These are phyloP conservation scores for Rhadinocentrus ornatus DNA, from an alignment of 2,797 vertebrate species.

Conservation along the genomic window DNA sequence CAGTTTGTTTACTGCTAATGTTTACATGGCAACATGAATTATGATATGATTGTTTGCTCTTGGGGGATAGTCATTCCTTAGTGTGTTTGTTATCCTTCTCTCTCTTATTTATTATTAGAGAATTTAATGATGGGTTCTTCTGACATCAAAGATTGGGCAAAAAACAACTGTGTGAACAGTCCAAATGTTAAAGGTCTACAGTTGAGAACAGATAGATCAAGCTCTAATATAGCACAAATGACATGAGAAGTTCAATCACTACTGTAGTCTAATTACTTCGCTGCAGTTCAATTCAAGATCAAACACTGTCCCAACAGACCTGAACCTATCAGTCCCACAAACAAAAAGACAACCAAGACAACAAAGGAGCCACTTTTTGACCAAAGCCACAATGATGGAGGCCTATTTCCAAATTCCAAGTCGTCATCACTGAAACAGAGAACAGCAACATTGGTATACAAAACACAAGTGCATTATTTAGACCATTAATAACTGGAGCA, in stretches of 20 bases:
- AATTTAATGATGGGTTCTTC: constrained; percentile 33
- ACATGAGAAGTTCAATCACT: constrained; percentile 30
- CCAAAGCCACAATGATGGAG: constrained; percentile 37
- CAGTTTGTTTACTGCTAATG: constrained; percentile 43
- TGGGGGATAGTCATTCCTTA: constrained; percentile 43
- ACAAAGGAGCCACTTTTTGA: constrained; percentile 32
- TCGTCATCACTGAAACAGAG: constrained; percentile 47
- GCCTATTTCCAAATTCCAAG: constrained; percentile 37
- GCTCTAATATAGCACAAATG: constrained; percentile 32
- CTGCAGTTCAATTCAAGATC: constrained; percentile 28
- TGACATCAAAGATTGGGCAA: constrained; percentile 42
- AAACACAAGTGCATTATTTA: constrained; percentile 58
- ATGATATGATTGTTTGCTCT: constrained; percentile 50
- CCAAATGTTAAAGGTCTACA: constrained; percentile 15
- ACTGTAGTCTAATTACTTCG: constrained; percentile 46
- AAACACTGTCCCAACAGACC: constrained; percentile 28
- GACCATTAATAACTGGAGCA: constrained; percentile 50
- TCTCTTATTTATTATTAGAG: constrained; percentile 15
- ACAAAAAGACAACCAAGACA: constrained; percentile 1
- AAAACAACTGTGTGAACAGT: constrained; percentile 41
- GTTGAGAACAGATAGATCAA: constrained; percentile 24
- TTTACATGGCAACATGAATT: constrained; percentile 31
- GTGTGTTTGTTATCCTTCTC: constrained; percentile 31
- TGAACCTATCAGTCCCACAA: constrained; percentile 33
- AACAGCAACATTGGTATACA: constrained; percentile 53